phyloP scores from a whole-genome alignment of 2,113 vertebrate genomes.

The Psilopogon haemacephalus region DNA sequence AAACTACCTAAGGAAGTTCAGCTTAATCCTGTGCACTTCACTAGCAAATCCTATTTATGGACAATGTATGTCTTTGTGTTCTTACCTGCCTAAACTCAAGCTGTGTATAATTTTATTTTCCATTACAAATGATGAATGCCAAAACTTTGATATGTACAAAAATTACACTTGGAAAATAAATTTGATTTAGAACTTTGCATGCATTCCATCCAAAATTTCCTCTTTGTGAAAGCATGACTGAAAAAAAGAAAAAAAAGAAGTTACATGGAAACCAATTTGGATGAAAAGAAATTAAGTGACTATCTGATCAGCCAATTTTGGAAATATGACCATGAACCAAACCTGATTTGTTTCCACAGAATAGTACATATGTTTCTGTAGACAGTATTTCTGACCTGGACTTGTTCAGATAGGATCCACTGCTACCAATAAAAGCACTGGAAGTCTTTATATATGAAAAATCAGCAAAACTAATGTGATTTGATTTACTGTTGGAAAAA shows the following conservation, averaged over 20 bases:
- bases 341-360: background rate
- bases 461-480: background rate
- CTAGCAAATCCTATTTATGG: background rate
- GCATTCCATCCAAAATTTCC: background rate
- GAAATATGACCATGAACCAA: background rate
- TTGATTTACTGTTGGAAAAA: background rate
- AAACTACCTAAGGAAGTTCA: background rate
- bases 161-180: background rate
- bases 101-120: slow-evolving; percentile 33
- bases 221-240: background rate
- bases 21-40: background rate
- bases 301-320: background rate
- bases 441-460: background rate
- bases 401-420: background rate
- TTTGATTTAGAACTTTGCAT: background rate
- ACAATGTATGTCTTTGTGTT: background rate
- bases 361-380: background rate
- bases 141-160: background rate
- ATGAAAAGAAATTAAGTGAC: background rate
- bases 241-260: background rate
- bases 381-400: background rate
- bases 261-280: background rate
- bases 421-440: background rate
- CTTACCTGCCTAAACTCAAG: background rate
- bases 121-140: background rate